phyloP scores from a whole-genome alignment of 2,113 vertebrate genomes.

The Nycticorax nycticorax region DNA sequence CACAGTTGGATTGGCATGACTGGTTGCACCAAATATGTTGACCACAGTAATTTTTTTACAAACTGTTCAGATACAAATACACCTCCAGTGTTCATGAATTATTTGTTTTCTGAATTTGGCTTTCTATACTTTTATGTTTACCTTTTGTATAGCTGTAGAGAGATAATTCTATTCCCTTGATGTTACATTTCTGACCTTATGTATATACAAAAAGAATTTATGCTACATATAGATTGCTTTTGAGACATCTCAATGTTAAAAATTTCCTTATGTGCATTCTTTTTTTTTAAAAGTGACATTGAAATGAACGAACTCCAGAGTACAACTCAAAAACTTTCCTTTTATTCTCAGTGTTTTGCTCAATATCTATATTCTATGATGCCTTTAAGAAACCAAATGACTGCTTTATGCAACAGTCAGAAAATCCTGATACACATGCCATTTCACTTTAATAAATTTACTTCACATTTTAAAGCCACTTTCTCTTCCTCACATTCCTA shows the following conservation, averaged over 20 bases:
- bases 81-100: not conserved
- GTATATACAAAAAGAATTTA: not conserved
- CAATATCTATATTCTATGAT: not conserved
- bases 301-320: not conserved
- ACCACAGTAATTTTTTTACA: not conserved
- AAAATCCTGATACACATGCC: not conserved
- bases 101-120: not conserved
- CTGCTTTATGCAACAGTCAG: not conserved
- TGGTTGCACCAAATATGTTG: not conserved
- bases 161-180: not conserved
- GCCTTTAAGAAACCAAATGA: conserved; percentile 1
- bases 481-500: not conserved
- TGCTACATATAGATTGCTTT: not conserved
- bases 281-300: not conserved
- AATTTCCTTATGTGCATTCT: not conserved
- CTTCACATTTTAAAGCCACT: not conserved
- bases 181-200: not conserved
- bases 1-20: not conserved
- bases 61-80: not conserved
- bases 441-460: not conserved
- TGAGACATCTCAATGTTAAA: not conserved
- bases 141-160: not conserved
- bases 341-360: not conserved
- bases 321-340: not conserved
- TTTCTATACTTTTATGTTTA: not conserved